phyloP scores from a whole-genome alignment of 1,140 invertebrate species.

The Gryon sp. region DNA sequence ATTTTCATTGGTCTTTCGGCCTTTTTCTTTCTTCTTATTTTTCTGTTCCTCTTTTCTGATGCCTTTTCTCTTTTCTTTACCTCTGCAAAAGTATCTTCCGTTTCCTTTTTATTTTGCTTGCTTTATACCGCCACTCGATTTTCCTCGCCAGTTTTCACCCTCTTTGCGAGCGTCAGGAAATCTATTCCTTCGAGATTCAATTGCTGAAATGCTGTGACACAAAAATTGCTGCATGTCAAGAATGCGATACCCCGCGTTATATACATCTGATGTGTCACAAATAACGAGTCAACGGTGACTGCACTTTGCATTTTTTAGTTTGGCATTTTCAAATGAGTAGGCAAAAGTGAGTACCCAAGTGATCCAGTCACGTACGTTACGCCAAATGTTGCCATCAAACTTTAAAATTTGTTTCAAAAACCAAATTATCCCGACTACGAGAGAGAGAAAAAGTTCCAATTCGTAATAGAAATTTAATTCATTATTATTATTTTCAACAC shows the following conservation, averaged over 20 bases:
- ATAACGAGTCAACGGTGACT: slow-evolving; percentile 7
- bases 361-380: too few species aligned
- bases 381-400: too few species aligned
- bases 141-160: slow-evolving; percentile 17
- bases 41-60: background rate
- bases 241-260: slow-evolving; percentile 8
- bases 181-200: slow-evolving; percentile 45
- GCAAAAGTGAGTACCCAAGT: too few species aligned
- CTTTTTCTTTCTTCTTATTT: slow-evolving; percentile 4
- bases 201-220: slow-evolving; percentile 29
- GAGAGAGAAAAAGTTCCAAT: too few species aligned
- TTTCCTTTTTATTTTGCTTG: slow-evolving; percentile 27
- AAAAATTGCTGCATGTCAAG: slow-evolving; percentile 30
- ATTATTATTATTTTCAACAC: too few species aligned
- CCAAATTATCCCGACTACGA: too few species aligned
- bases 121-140: slow-evolving; percentile 35
- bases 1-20: slow-evolving; percentile 21
- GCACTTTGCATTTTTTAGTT: background rate
- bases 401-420: too few species aligned
- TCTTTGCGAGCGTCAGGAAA: slow-evolving; percentile 24
- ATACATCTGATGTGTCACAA: slow-evolving; percentile 23
- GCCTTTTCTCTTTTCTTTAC: slow-evolving; percentile 11
- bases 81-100: background rate
- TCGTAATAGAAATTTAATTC: too few species aligned
- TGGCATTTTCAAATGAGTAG: background rate